Evolutionary conservation across 2,888 invertebrate species (phyloP), one percentile per base, ranked within the genome.

Genomic region (Junonia oenone): DNA sequence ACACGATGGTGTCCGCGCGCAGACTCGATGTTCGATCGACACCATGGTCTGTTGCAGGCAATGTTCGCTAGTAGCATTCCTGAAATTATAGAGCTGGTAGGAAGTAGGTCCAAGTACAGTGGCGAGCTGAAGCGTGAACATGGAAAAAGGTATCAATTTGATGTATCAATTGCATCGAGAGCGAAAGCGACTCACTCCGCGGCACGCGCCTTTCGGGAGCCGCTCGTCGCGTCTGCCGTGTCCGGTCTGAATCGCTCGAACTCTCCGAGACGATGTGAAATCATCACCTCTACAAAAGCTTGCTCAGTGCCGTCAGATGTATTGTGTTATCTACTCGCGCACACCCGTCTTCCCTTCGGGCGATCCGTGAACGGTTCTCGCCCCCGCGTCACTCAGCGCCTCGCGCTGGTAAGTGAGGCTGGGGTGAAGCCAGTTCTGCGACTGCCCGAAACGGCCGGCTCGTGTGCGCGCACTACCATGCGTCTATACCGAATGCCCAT

Each of bases 41-140:
- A 84, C 90, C 89, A 83, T 89, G 90, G 90, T 93, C 93, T 93
- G 93, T 94, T 95, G 92, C 95, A 98, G 98, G 99, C 98, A 93
- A 98, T 99, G 95, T 99, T 99, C 96, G 98, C 99, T 93, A 98
- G 98, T 95, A 98, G 98, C 95, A 98, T 99, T 92, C 99, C 99
- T 91, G 99, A 99, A 95, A 98, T 99, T 93, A 98, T 98, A 93
- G 98, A 99, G 93, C 97, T 99, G 93, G 96, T 99, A 94, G 98
- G 98, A 92, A 97, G 97, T 94, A 96, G 98, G 92, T 98, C 98
- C 93, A 98, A 98, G 93, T 99, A 99, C 94, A 97, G 98, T 93
- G 99, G 99, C 91, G 97, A 98, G 92, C 98, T 98, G 94, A 98
- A 98, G 94, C 96, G 98, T 92, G 98, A 98, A 94, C 97, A 98